phyloP scores from a whole-genome alignment of 1,140 invertebrate genomes.

The Manduca sexta region DNA sequence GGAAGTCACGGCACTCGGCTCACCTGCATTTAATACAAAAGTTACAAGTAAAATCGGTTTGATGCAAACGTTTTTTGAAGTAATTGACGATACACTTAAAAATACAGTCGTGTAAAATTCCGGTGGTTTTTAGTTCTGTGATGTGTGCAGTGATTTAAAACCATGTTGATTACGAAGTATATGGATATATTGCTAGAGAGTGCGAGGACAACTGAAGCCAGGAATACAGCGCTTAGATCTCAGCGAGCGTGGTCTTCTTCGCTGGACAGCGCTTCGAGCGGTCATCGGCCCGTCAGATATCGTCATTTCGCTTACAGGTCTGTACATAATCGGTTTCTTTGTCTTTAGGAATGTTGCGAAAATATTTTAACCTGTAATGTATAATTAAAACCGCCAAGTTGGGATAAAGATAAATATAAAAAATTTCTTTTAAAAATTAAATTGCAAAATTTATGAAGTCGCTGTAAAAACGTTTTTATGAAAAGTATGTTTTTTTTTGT shows the following conservation, averaged over 20 bases:
- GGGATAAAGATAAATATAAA: no score
- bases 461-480: no score
- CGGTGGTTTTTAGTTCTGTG: no score
- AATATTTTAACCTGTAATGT: no score
- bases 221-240: constrained; percentile 34
- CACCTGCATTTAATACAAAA: constrained; percentile 18
- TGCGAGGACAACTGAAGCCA: constrained; percentile 53
- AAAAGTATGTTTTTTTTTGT: no score
- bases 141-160: constrained; percentile 24
- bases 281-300: constrained; percentile 33
- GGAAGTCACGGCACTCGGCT: constrained; percentile 26
- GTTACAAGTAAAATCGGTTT: constrained; percentile 4
- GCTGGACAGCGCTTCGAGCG: constrained; percentile 35
- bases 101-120: no score
- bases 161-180: constrained; percentile 70
- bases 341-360: no score
- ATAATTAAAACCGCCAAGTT: no score
- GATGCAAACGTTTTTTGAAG: no score
- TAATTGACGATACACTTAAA: no score
- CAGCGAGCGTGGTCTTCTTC: constrained; percentile 43
- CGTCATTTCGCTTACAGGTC: constrained; percentile 52
- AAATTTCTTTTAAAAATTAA: no score
- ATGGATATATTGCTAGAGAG: constrained; percentile 67
- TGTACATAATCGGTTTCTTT: constrained; percentile 4
- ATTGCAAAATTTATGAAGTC: no score